Conservation (phyloP, 2,113 vertebrate genomes). For the Caranx melampygus region DNA sequence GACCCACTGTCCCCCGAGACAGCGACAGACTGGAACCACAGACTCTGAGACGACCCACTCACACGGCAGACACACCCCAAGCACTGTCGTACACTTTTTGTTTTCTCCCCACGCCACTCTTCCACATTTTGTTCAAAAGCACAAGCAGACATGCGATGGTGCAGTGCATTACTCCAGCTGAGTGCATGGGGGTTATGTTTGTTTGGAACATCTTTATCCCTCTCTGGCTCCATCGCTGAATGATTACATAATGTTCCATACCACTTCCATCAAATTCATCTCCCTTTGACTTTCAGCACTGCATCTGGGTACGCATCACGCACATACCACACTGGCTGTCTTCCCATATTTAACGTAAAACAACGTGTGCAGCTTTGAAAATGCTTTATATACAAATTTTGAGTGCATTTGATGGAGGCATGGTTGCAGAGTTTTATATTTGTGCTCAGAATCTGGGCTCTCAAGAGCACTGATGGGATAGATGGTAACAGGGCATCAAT, state of each 20-base stretch:
- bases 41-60: constrained; percentile 52
- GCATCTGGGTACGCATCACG: constrained; percentile 49
- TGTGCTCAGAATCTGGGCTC: constrained; percentile 50
- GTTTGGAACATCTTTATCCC: constrained; percentile 77
- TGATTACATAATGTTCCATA: constrained; percentile 72
- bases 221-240: constrained; percentile 63
- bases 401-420: constrained; percentile 27
- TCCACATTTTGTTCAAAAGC: constrained; percentile 51
- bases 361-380: constrained; percentile 50
- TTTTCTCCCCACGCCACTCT: constrained; percentile 3
- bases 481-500: constrained; percentile 74
- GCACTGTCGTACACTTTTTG: constrained; percentile 34
- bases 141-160: constrained; percentile 19
- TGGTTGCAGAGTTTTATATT: constrained; percentile 38
- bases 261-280: constrained; percentile 59
- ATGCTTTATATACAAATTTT: constrained; percentile 45
- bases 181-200: constrained; percentile 70
- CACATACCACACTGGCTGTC: background rate
- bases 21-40: constrained; percentile 73
- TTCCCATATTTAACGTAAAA: constrained; percentile 53
- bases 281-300: constrained; percentile 49
- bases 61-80: constrained; percentile 65
- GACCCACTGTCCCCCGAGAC: constrained; percentile 73
- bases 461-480: constrained; percentile 59
- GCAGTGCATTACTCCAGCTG: constrained; percentile 61